phyloP scores from a whole-genome alignment of 2,888 invertebrate genomes.

The Andrena hattorfiana region DNA sequence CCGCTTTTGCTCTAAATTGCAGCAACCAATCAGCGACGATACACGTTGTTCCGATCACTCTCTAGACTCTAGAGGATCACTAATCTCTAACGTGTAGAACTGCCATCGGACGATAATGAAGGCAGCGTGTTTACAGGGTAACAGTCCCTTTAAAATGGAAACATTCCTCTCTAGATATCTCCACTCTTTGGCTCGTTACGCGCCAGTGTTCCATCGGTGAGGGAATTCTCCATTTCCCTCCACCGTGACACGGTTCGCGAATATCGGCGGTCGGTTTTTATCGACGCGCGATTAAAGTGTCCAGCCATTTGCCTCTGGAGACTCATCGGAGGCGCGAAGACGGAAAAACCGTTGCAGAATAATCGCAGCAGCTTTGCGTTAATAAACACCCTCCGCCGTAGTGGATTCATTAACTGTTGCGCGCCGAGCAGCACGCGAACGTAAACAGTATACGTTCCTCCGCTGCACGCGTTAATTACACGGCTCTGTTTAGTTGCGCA shows the following conservation, averaged over 20 bases:
- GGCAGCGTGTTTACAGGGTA: background rate
- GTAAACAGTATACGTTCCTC: slow-evolving; percentile 17
- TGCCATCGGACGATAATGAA: slow-evolving; percentile 7
- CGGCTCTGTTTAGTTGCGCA: slow-evolving; percentile 20
- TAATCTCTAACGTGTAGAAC: background rate
- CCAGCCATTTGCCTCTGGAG: background rate
- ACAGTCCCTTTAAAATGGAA: background rate
- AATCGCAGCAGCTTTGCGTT: background rate
- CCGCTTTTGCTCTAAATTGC: too few relatives aligned
- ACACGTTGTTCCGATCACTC: too few relatives aligned
- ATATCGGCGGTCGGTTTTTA: slow-evolving; percentile 4
- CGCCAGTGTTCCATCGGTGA: background rate
- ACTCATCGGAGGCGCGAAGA: background rate
- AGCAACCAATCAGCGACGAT: too few relatives aligned
- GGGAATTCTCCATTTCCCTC: background rate
- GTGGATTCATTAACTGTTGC: slow-evolving; percentile 25
- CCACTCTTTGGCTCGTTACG: background rate
- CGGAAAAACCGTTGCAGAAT: background rate
- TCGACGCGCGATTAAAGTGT: slow-evolving; percentile 3
- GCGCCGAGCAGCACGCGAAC: background rate
- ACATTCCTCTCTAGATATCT: background rate
- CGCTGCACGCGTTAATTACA: slow-evolving; percentile 8
- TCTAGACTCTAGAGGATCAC: too few relatives aligned
- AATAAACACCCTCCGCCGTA: background rate
- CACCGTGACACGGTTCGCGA: background rate